Evolutionary conservation across 2,113 vertebrate genomes (phyloP), one percentile per base, ranked within the genome.

Genomic region (Lagopus muta): DNA sequence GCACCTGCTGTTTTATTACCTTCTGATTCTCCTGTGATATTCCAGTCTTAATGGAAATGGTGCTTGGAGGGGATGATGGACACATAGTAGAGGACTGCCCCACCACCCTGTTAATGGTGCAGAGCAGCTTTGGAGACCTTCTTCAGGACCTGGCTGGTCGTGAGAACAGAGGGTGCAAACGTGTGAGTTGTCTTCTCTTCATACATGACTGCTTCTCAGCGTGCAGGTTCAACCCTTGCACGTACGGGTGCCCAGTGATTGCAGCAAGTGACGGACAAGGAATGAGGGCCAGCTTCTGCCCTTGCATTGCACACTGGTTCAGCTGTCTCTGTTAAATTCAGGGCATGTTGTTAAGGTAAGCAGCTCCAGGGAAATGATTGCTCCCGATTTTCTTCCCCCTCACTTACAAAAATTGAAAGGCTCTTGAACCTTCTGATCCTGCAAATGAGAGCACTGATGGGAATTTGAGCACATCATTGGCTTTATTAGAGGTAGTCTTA

Each of bases 341-440:
- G 47, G 2, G 16, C 11, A 30, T 0, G 1, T 17, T 65, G 42
- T 21, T 87, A 62, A 91, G 60, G 55, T n/a, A 71, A 76, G 62
- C 30, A 88, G 18, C 45, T 77, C 30, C 12, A 62, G 50, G 36
- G 75, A 75, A 88, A 82, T 67, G 11, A 3, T 25, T 50, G 40
- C 54, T 65, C 61, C 43, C 65, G 19, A 80, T 72, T 85, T 64
- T 80, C 22, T 60, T 36, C 40, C 38, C 71, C 12, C 17, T 80
- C 57, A 0, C 0, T 64, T 71, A 64, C 34, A 92, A 89, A 89
- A 90, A 88, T 42, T 70, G 93, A 83, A 89, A 86, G 45, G 15
- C 17, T 82, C n/a, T 82, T 91, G 64, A 85, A 91, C n/a, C 13
- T 86, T 85, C 45, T 82, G 52, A 81, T 92, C 34, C 69, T 74